phyloP scores from a whole-genome alignment of 2,113 vertebrate species.

The Caranx melampygus region DNA sequence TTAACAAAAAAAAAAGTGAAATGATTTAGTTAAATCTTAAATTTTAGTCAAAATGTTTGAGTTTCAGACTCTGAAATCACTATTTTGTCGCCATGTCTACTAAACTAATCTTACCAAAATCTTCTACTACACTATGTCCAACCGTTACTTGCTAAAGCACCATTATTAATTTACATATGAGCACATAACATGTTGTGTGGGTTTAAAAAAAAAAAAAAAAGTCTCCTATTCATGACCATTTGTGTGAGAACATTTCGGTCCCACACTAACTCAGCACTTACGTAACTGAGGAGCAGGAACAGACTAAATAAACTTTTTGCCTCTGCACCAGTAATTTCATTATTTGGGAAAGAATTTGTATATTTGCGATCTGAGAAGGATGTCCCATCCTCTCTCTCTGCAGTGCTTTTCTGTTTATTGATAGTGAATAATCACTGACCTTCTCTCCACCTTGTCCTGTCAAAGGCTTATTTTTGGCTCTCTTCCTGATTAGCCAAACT shows the following conservation, averaged over 20 bases:
- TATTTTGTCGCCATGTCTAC: too few species aligned
- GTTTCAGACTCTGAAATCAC: too few species aligned
- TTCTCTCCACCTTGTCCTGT: slow-evolving; percentile 1
- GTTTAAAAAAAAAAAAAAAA: not conserved
- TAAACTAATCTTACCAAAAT: too few species aligned
- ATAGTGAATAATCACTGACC: slow-evolving; percentile 31
- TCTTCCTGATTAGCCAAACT: slow-evolving; percentile 58
- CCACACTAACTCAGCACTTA: slow-evolving; percentile 1
- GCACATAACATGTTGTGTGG: not conserved
- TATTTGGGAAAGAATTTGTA: slow-evolving; percentile 38
- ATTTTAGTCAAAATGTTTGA: too few species aligned
- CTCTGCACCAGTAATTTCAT: not conserved
- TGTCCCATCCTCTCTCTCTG: slow-evolving; percentile 9
- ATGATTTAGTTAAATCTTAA: too few species aligned
- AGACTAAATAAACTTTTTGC: not conserved
- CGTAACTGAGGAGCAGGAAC: slow-evolving; percentile 4
- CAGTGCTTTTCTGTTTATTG: slow-evolving; percentile 53
- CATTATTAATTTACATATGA: not conserved
- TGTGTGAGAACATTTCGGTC: not conserved
- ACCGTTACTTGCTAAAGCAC: not conserved
- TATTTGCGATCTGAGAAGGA: slow-evolving; percentile 33
- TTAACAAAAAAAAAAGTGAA: too few species aligned
- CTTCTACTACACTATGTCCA: not conserved
- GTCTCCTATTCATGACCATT: not conserved
- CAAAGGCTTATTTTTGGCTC: slow-evolving; percentile 45